Percentiles rank a stretch among this genome's conserved stretches.
phyloP scores from a whole-genome alignment of 1,140 invertebrate species.

The Chrysomallon squamiferum region DNA sequence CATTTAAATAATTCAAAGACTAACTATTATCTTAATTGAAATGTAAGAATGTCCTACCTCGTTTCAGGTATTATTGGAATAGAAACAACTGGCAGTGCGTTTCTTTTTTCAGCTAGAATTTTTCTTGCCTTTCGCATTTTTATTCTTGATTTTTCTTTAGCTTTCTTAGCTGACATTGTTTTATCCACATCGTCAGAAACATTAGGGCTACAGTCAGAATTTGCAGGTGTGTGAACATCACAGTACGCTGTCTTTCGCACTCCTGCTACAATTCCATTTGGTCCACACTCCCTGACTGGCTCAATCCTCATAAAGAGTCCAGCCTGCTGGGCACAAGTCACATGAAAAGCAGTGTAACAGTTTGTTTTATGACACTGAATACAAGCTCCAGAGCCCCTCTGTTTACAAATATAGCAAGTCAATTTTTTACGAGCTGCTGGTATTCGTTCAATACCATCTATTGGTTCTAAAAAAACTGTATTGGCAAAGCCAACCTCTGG shows the following conservation, averaged over 20 bases:
- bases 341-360: slow-evolving; percentile 97
- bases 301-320: slow-evolving; percentile 96
- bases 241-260: slow-evolving; percentile 97
- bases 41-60: no score
- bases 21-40: no score
- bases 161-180: slow-evolving; percentile 62
- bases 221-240: slow-evolving; percentile 85
- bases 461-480: slow-evolving; percentile 88
- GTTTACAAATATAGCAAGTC: slow-evolving; percentile 95
- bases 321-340: slow-evolving; percentile 97
- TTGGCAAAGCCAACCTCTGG: slow-evolving; percentile 98
- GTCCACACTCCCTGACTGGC: slow-evolving; percentile 63
- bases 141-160: slow-evolving; percentile 67
- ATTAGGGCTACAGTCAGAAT: slow-evolving; percentile 51
- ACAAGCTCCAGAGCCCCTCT: slow-evolving; percentile 91
- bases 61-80: slow-evolving; percentile 94
- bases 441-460: slow-evolving; percentile 95
- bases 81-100: slow-evolving; percentile 87
- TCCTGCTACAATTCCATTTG: slow-evolving; percentile 65
- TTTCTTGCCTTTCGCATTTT: slow-evolving; percentile 83
- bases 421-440: slow-evolving; percentile 94
- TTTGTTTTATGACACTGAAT: slow-evolving; percentile 97
- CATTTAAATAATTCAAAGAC: no score
- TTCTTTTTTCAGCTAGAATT: slow-evolving; percentile 83
- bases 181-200: slow-evolving; percentile 57